Base-by-base conservation (phyloP, 2,113 vertebrate genomes). In the Dicrurus megarhynchus region DNA sequence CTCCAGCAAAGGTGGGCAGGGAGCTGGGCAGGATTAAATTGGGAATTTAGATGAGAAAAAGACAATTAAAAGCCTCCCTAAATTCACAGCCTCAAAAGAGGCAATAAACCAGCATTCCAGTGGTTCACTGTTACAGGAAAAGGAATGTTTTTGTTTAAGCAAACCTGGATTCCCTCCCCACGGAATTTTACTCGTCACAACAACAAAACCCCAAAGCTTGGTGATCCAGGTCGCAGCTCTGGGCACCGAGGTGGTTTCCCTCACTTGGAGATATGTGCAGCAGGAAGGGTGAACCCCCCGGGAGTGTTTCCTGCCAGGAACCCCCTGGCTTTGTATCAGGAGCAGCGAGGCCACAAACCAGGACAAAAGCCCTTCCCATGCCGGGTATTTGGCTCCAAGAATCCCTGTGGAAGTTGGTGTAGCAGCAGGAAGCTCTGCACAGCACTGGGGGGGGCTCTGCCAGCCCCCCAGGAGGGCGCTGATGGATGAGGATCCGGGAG, bases 251-350 rank as follows among this genome's bases (percentile, higher is more conserved):
- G 28, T 92, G 11, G 21, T 46, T 69, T 14, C 68, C 46, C 49
- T 32, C 16, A 5, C 53, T 15, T 1, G 5, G 19, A 17, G 6
- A 21, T 15, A 3, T 0, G 1, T 1, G 21, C 28, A 50, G 46
- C 56, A 70, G 39, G 42, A 60, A 47, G 1, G 41, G 13, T 0
- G 41, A 24, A 7, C 7, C 37, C 13, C 0, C 17, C 0, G 16
- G 52, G 9, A 59, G 2, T 0, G 0, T n/a, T 24, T 42, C 17
- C n/a, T 33, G 18, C 39, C 1, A 9, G 64, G 39, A 41, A 61
- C 9, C 11, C 53, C 10, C 23, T 3, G 61, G 5, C 6, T 77
- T 27, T 1, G 4, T 1, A 4, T 1, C 11, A 7, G 22, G 17
- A 63, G 27, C 57, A 44, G 11, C 3, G 11, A 27, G 39, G 33